Conservation (phyloP, 2,888 invertebrate species). For the Willowsia nigromaculata region DNA sequence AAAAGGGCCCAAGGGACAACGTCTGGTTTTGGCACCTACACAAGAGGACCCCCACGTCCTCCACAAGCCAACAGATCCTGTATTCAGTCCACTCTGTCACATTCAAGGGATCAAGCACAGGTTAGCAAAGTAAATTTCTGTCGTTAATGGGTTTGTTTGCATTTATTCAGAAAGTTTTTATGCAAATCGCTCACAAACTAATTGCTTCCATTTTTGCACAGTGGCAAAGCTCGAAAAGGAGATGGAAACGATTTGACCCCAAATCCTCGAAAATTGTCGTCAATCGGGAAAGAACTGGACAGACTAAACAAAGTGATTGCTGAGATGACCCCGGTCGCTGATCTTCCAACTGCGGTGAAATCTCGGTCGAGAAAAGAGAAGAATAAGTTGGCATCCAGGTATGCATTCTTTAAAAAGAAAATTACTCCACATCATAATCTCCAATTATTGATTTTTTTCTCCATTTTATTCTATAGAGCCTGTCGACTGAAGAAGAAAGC, state of each 20-base stretch:
- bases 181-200: not conserved
- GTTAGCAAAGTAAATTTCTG: too few species aligned
- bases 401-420: too few species aligned
- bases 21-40: slow-evolving; percentile 90
- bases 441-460: slow-evolving; percentile 58
- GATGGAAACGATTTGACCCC: slow-evolving; percentile 99
- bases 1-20: slow-evolving; percentile 97
- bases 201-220: slow-evolving; percentile 79
- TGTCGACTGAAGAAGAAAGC: slow-evolving; percentile 99
- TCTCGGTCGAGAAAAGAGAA: slow-evolving; percentile 98
- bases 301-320: slow-evolving; percentile 94
- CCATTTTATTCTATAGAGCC: slow-evolving; percentile 83
- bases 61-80: slow-evolving; percentile 95
- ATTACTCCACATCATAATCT: too few species aligned
- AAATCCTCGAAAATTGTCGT: slow-evolving; percentile 93
- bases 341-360: slow-evolving; percentile 92
- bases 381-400: slow-evolving; percentile 95
- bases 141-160: too few species aligned
- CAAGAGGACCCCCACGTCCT: slow-evolving; percentile 95
- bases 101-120: slow-evolving; percentile 94
- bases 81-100: slow-evolving; percentile 95
- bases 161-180: too few species aligned
- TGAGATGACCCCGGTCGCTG: slow-evolving; percentile 97
- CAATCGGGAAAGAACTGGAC: slow-evolving; percentile 95
- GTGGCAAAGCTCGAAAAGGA: slow-evolving; percentile 95